Evolutionary conservation across 53 echinoderm and acorn worm genomes (phyloP).

Genomic region (Echinometra lucunter): DNA sequence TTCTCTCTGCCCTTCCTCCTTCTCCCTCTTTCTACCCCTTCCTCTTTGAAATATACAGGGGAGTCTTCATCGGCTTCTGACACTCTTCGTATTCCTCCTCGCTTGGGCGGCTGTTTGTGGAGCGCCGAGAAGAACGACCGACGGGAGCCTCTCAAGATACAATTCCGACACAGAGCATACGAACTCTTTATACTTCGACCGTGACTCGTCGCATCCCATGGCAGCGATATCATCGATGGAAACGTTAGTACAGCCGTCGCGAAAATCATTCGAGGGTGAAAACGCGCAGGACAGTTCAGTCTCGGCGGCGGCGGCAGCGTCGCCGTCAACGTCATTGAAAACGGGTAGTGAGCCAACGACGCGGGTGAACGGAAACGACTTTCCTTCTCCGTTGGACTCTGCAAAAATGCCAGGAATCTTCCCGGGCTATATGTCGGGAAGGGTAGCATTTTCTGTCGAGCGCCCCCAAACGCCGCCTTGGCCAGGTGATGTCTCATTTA

Average conservation of each 20-base stretch:
- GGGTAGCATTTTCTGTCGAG: constrained; percentile 86
- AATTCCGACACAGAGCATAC: constrained; percentile 7
- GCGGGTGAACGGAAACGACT: background rate
- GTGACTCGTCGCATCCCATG: constrained; percentile 25
- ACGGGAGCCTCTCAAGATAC: constrained; percentile 26
- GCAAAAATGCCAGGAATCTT: constrained; percentile 22
- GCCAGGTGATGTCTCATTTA: constrained; percentile 66
- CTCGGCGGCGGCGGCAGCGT: background rate
- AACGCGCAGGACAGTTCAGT: background rate
- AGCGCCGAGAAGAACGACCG: constrained; percentile 53
- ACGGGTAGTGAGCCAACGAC: constrained; percentile 64
- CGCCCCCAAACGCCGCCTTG: constrained; percentile 82
- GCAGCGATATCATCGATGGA: constrained; percentile 50
- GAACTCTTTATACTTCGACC: constrained; percentile 50
- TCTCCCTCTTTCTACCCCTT: background rate
- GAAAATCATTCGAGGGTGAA: background rate
- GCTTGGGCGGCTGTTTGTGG: constrained; percentile 60
- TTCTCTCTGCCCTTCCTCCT: background rate
- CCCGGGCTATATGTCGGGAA: constrained; percentile 83
- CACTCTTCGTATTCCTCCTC: constrained; percentile 53
- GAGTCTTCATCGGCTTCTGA: constrained; percentile 41
- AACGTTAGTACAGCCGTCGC: background rate
- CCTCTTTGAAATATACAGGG: constrained; percentile 19
- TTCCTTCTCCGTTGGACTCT: constrained; percentile 42
- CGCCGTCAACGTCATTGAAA: constrained; percentile 1